These are phyloP conservation scores for Athene cunicularia DNA, from an alignment of 2,113 vertebrate species.

Conservation along the genomic window DNA sequence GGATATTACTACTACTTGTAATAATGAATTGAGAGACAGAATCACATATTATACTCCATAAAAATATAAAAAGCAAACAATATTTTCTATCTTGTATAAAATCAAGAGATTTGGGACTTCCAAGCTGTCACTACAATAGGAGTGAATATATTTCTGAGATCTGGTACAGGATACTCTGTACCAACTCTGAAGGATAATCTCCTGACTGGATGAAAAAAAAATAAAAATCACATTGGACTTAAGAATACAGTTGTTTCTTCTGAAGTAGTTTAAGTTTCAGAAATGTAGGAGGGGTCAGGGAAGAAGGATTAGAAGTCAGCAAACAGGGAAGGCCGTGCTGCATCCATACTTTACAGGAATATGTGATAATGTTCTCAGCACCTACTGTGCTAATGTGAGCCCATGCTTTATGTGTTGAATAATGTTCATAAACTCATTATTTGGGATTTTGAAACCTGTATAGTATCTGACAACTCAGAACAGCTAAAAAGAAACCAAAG, in stretches of 20 bases:
- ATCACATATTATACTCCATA: background rate
- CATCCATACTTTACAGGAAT: background rate
- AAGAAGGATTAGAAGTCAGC: background rate
- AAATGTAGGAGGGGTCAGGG: background rate
- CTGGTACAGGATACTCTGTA: conserved; percentile 7
- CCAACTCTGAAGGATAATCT: background rate
- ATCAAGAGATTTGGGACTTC: background rate
- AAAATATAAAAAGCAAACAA: background rate
- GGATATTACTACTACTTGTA: background rate
- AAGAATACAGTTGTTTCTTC: background rate
- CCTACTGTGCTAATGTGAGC: background rate
- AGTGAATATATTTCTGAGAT: background rate
- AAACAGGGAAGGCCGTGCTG: background rate
- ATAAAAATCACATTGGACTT: background rate
- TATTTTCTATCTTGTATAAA: background rate
- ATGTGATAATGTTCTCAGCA: background rate
- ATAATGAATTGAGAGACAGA: background rate
- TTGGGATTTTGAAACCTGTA: background rate
- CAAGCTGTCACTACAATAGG: background rate
- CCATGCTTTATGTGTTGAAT: background rate
- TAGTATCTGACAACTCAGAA: background rate
- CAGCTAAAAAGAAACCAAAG: background rate
- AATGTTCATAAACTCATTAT: background rate
- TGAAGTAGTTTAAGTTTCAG: background rate
- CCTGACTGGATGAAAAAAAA: background rate